Percentiles rank a stretch among this genome's conserved stretches.
phyloP scores from a whole-genome alignment of 2,113 vertebrate genomes.

The Indicator maculatus region DNA sequence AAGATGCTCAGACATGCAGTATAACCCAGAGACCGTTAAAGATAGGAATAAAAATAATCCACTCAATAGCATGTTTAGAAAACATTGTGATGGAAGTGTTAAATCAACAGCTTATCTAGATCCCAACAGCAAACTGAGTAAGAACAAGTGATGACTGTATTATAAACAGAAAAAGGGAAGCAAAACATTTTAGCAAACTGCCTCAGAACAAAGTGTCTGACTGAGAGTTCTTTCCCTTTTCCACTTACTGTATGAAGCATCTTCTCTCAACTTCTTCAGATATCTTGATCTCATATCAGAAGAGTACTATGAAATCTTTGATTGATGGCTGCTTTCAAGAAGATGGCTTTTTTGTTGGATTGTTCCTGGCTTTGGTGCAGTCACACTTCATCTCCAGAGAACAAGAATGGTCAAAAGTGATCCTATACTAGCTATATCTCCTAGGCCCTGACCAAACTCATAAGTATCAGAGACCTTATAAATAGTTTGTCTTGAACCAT shows the following conservation, averaged over 20 bases:
- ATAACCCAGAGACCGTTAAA: conserved; percentile 1
- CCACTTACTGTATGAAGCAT: neutral
- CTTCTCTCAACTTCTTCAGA: neutral
- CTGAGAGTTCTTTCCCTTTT: neutral
- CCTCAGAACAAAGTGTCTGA: neutral
- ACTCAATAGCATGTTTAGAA: conserved; percentile 34
- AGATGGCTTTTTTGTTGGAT: neutral
- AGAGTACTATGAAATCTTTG: neutral
- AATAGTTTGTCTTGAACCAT: neutral
- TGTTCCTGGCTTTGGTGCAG: neutral
- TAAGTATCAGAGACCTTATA: neutral
- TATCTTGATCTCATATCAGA: neutral
- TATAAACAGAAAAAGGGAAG: conserved; percentile 44
- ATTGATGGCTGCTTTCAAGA: neutral
- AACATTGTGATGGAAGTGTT: conserved; percentile 26
- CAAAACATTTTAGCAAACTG: conserved; percentile 9
- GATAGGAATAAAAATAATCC: neutral
- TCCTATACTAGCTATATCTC: neutral
- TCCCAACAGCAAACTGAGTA: conserved; percentile 1
- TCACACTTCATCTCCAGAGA: neutral
- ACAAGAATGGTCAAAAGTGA: neutral
- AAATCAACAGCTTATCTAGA: conserved; percentile 43
- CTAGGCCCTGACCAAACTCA: neutral
- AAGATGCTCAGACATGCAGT: neutral
- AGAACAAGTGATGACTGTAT: conserved; percentile 15